phyloP scores from a whole-genome alignment of 2,113 vertebrate species.

The Salvelinus namaycush region DNA sequence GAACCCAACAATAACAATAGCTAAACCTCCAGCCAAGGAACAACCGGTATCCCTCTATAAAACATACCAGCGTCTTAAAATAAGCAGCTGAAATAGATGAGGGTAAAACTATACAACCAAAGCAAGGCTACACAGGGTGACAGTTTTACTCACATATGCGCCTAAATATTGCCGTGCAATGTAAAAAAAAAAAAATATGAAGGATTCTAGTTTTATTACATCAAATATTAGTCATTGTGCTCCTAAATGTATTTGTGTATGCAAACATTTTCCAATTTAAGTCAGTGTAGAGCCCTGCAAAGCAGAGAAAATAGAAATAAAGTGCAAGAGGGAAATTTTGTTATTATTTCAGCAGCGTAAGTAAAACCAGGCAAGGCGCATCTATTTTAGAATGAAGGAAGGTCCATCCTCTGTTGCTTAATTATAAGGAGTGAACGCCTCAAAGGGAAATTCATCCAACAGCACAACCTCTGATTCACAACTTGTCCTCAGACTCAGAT shows the following conservation, averaged over 20 bases:
- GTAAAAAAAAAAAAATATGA: no score
- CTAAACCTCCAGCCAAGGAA: neutral
- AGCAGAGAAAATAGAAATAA: no score
- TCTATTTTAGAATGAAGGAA: constrained; percentile 30
- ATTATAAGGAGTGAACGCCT: constrained; percentile 42
- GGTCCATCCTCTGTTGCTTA: constrained; percentile 25
- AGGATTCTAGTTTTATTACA: no score
- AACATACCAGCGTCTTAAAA: neutral
- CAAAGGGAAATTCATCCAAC: neutral
- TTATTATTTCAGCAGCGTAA: neutral
- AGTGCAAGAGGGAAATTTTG: no score
- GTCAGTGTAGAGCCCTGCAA: no score
- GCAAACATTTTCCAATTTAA: no score
- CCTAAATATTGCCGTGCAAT: neutral
- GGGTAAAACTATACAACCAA: neutral
- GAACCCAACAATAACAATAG: neutral
- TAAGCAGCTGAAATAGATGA: no score
- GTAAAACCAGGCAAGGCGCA: neutral
- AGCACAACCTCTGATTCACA: neutral
- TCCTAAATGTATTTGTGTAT: no score
- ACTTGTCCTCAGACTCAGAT: neutral
- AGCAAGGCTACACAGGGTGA: neutral
- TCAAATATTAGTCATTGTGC: no score
- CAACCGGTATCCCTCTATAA: neutral
- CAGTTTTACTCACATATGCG: neutral